Evolutionary conservation across 2,888 invertebrate species (phyloP), one percentile per base, ranked within the genome.

Genomic region (Lampropteryx suffumata): DNA sequence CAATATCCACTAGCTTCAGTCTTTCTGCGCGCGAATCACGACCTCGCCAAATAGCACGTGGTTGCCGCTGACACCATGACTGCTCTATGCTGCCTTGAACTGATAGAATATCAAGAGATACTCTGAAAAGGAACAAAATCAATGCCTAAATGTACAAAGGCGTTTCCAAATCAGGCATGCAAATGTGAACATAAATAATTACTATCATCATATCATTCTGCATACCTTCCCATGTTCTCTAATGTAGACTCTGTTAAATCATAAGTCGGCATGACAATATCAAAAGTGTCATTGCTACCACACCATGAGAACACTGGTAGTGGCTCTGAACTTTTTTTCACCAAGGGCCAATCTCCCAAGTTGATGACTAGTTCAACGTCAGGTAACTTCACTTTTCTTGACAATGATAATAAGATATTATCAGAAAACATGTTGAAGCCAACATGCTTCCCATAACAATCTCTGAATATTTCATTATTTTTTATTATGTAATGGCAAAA

Each of bases 341-440:
- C 93, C 14, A 99, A 84, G 0, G 99, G 99, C 98, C 98, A 99
- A 82, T 99, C 99, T 10, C 99, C 99, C 9, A 99, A 91, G 85
- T 99, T 99, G 36, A 96, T 92, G 62, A 98, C 95, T 69, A 99
- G 93, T 80, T 99, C 98, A 66, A 96, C 86, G 82, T 99, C 95
- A 3, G 98, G 98, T 44, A 99, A 78, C 13, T 84, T 67, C 13
- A 95, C 94, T 91, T 97, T 97, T 60, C 98, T 92, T 9, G 94
- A 82, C 39, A 99, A 76, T 0, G 97, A 98, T 35, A 96, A 78
- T 21, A 99, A 82, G 50, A 97, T 94, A 34, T 94, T 94, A 83
- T 99, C 99, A 84, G 96, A 93, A 85, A 99, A 99, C 94, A 97
- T 97, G 78, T 97, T 97, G 78, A 99, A 99, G 0, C 97, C 99